phyloP scores from a whole-genome alignment of 1,140 invertebrate genomes.

The Euura lappo region DNA sequence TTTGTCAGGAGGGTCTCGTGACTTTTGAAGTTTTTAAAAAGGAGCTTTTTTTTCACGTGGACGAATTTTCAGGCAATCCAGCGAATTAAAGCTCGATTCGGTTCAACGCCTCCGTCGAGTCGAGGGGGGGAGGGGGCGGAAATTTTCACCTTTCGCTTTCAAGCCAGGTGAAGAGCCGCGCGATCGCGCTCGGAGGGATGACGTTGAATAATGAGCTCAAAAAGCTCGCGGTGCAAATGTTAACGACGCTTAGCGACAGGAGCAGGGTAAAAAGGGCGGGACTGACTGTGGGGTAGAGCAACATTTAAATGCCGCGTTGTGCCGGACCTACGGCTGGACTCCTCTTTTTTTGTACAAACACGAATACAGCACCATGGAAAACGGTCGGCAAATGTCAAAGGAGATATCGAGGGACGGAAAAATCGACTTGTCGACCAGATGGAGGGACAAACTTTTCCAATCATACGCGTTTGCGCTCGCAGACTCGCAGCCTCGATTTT shows the following conservation, averaged over 20 bases:
- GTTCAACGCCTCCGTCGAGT: background rate
- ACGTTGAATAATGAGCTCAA: background rate
- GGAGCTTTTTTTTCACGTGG: background rate
- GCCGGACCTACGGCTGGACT: background rate
- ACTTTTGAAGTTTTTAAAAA: too few relatives aligned
- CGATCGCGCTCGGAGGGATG: background rate
- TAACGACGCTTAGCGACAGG: background rate
- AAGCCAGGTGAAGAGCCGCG: background rate
- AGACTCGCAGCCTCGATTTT: too few relatives aligned
- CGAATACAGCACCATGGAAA: too few relatives aligned
- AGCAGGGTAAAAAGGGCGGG: too few relatives aligned
- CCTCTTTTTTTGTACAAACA: background rate
- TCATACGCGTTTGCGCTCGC: conserved; percentile 17
- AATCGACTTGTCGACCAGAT: background rate
- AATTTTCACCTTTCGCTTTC: background rate
- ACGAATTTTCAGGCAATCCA: background rate
- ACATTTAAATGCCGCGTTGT: background rate
- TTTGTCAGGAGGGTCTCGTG: too few relatives aligned
- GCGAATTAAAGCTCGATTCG: background rate
- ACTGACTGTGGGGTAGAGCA: background rate
- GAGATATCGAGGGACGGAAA: background rate
- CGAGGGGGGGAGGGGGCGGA: background rate
- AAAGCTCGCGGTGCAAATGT: background rate
- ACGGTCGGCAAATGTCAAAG: background rate
- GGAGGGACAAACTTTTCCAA: conserved; percentile 22